Base-by-base conservation (phyloP, 2,797 vertebrate genomes). In the Orientallactaga sibirica region DNA sequence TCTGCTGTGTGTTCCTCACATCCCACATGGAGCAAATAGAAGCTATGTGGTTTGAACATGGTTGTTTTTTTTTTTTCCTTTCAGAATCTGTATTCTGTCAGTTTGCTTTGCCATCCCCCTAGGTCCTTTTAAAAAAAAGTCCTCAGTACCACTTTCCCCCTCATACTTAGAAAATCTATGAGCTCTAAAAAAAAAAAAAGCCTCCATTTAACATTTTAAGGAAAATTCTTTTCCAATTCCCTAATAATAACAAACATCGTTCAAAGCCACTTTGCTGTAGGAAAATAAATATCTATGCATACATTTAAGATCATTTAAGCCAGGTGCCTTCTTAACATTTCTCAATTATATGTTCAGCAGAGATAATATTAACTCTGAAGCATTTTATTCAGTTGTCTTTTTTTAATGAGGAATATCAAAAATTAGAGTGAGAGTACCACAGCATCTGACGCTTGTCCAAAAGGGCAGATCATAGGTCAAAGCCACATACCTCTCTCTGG, bases 311-410 rank as follows among this genome's bases (percentile, higher is more conserved):
- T 96, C 90, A 84, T 94, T 96, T 96, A 94, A 88, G 41, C 91
- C 90, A 97, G 96, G 94, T 96, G 95, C 76, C 86, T 97, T 96
- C 92, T 94, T 79, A 96, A 94, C 87, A 95, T 84, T 96, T 94
- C 85, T 91, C 95, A 94, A 96, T 95, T 95, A 97, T 96, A 96
- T 96, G 93, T 96, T 94, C 95, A 92, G 67, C 76, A 90, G 87
- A 92, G 91, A 94, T 95, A 76, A 95, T 96, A 92, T 94, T 82
- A 95, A 94, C 88, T 94, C 88, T 64, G 85, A 95, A 81, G 68
- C 83, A 94, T 96, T 95, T 94, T 76, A 94, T 94, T 83, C 76
- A 90, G 64, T 81, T 83, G 82, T 43, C 22, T 92, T 58, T 67
- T 48, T 27, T n/a, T 92, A 91, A 93, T 83, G 90, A 78, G n/a